Percentiles rank a stretch among this genome's conserved stretches.
These are phyloP conservation scores for Heterodera schachtii DNA, from an alignment of 1,140 invertebrate species.

Conservation along the genomic window DNA sequence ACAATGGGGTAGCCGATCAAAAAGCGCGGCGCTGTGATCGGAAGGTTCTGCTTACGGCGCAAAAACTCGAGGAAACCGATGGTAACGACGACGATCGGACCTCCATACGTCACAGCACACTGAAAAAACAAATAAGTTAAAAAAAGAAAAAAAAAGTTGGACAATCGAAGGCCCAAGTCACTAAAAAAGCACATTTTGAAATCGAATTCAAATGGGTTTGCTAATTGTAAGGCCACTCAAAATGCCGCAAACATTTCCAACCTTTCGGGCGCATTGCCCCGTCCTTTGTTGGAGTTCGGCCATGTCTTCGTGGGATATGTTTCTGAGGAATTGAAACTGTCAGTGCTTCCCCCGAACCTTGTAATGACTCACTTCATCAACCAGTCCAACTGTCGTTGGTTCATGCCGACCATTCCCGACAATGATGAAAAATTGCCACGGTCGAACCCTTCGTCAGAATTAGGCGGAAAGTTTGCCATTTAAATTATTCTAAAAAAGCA, in stretches of 20 bases:
- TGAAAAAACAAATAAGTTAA: background rate
- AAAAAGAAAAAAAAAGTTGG: no score
- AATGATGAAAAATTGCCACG: background rate
- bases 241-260: background rate
- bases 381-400: background rate
- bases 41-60: background rate
- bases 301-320: background rate
- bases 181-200: no score
- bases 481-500: no score
- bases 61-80: background rate
- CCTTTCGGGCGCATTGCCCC: background rate
- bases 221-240: no score
- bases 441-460: background rate
- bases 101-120: background rate
- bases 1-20: background rate
- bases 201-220: no score
- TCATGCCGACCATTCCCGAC: background rate
- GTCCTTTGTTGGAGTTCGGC: background rate
- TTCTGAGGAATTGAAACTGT: background rate
- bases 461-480: no score
- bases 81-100: background rate
- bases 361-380: background rate
- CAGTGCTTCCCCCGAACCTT: background rate
- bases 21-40: background rate
- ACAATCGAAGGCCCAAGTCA: no score